A percentile compares a stretch with the other conserved stretches of the same genome.
Conservation (phyloP, 2,888 invertebrate species). For the Himalopsyche anomala region DNA sequence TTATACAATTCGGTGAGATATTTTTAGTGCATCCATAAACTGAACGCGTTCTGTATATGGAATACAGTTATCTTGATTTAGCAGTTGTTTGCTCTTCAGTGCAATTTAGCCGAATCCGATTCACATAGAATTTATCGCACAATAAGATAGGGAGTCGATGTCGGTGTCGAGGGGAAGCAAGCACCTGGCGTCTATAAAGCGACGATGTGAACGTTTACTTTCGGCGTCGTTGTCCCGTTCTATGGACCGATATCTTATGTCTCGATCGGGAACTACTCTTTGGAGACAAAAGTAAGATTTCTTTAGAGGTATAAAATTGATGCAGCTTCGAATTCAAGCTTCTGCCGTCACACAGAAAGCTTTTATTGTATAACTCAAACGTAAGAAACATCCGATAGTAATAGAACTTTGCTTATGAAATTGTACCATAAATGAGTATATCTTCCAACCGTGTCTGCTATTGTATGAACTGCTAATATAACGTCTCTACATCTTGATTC, state of each 20-base stretch:
- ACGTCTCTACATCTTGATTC: no score
- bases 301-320: constrained; percentile 20
- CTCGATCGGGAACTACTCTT: constrained; percentile 29
- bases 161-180: constrained; percentile 13
- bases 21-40: no score
- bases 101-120: constrained; percentile 31
- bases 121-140: constrained; percentile 34
- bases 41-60: no score
- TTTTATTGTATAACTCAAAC: neutral
- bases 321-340: neutral
- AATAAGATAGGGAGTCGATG: constrained; percentile 3
- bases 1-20: no score
- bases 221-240: constrained; percentile 19
- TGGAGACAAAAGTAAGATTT: constrained; percentile 18
- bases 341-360: neutral
- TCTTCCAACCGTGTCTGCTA: no score
- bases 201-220: constrained; percentile 15
- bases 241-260: constrained; percentile 34
- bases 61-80: neutral
- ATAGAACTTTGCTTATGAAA: no score
- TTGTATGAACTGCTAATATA: no score
- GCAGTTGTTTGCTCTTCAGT: constrained; percentile 23
- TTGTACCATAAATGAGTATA: no score
- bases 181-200: constrained; percentile 34
- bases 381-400: neutral